A percentile compares a stretch with the other conserved stretches of the same genome.
Evolutionary conservation across 92 coral and sea anemone species (phyloP).

Genomic region (Epizoanthus illoricatus): DNA sequence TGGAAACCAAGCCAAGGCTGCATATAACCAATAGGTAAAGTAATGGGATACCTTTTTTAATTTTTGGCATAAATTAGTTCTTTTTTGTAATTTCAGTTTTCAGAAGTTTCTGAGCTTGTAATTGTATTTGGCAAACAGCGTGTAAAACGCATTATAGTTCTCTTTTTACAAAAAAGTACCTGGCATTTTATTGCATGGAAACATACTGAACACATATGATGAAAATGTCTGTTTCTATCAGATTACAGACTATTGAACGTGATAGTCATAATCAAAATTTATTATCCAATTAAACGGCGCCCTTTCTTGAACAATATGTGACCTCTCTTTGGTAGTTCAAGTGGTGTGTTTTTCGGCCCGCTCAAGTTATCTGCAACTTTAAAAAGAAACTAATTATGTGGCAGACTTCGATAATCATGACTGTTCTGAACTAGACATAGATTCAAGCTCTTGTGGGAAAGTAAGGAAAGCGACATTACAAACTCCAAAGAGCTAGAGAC

Average conservation of each 20-base stretch:
- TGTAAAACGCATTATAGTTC: background rate
- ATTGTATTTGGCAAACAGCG: conserved; percentile 10
- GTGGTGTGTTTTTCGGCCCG: background rate
- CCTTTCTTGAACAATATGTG: conserved; percentile 13
- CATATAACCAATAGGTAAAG: too few relatives aligned
- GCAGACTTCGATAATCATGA: background rate
- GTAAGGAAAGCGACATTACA: background rate
- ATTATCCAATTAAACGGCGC: conserved; percentile 20
- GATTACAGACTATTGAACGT: background rate
- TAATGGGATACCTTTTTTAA: background rate
- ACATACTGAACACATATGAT: background rate
- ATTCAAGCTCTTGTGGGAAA: background rate
- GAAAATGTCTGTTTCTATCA: conserved; percentile 5
- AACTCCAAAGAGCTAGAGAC: background rate
- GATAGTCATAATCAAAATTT: background rate
- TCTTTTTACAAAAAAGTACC: conserved; percentile 21
- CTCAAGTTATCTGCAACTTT: background rate
- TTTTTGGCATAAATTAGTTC: background rate
- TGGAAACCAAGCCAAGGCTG: too few relatives aligned
- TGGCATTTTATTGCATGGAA: background rate
- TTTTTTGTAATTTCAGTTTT: background rate
- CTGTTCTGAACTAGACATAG: background rate
- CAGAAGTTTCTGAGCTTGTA: background rate
- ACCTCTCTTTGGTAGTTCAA: conserved; percentile 10
- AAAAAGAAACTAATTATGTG: background rate